Evolutionary conservation across 2,888 invertebrate species (phyloP), one percentile per base, ranked within the genome.

Genomic region (Ptychoptera contaminata): DNA sequence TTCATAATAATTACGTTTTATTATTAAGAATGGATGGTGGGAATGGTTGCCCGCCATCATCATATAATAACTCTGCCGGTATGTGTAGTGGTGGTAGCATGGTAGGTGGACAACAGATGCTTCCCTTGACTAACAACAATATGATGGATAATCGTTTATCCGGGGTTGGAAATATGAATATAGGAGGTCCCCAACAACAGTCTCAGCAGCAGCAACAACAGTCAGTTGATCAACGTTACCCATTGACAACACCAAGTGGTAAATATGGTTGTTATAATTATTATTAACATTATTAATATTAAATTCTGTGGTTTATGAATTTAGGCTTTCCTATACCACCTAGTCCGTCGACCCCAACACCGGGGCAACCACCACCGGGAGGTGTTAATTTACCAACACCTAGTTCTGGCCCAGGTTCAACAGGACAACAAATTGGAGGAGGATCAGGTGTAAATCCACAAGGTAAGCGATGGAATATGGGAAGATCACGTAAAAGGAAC

Each of bases 241-340:
- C 67, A 14, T 70, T 72, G 41, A 68, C n/a, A n/a, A n/a, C 70
- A 37, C 68, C 70, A 12, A 61, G 68, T 52, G 67, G 68, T 52
- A 60, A 63, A 14, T 10, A 9, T 5, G 29, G 23, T 14, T 30
- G 63, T 60, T 14, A 58, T 64, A 29, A 56, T n/a, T 65, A 41
- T 67, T 65, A 56, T 65, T 67, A 51, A 60, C 60, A 42, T 66
- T 60, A 46, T 31, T 30, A 41, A 38, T 15, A 16, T n/a, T 11
- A 36, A 7, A n/a, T 29, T 16, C 4, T 12, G 2, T n/a, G n/a
- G 8, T n/a, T 23, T 23, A 7, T 23, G 23, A n/a, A n/a, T n/a
- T n/a, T n/a, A n/a, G 16, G 31, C 50, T 71, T 70, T 58, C 68
- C 69, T 50, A 65, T 69, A 46, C 67, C 68, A 38, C 49, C 49